phyloP scores from a whole-genome alignment of 2,113 vertebrate genomes.

The Caranx ignobilis region DNA sequence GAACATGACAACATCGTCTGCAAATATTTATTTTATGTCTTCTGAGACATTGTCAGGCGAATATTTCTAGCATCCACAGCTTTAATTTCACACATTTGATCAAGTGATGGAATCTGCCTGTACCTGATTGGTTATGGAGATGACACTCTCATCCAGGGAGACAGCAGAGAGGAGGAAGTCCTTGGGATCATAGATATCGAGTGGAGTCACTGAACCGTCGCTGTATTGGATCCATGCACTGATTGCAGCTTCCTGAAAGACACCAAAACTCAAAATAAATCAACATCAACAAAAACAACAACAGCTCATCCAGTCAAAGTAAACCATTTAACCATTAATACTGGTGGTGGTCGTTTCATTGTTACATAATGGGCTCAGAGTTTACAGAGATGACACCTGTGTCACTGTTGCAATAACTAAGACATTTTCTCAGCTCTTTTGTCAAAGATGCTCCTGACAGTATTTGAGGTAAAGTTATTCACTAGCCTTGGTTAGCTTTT shows the following conservation, averaged over 20 bases:
- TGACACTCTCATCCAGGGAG: conserved; percentile 91
- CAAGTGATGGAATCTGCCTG: not conserved
- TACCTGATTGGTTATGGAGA: conserved; percentile 88
- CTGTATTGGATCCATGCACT: conserved; percentile 96
- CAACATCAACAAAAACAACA: not conserved
- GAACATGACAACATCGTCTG: not conserved
- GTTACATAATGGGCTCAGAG: not conserved
- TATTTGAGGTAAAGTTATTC: not conserved
- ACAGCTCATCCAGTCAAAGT: not conserved
- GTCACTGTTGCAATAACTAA: too few relatives aligned
- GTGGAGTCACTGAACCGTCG: conserved; percentile 92
- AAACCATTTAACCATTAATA: not conserved
- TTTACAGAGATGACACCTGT: not conserved
- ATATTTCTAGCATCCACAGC: not conserved
- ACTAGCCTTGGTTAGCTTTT: not conserved
- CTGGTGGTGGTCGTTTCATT: not conserved
- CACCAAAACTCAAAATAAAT: not conserved
- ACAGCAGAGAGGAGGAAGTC: conserved; percentile 90
- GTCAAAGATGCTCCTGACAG: not conserved
- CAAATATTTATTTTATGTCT: not conserved
- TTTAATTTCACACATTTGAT: not conserved
- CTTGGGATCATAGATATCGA: conserved; percentile 94
- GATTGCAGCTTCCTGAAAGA: conserved; percentile 90
- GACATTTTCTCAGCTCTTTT: too few relatives aligned
- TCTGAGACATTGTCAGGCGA: not conserved